A percentile compares a stretch with the other conserved stretches of the same genome.
phyloP scores from a whole-genome alignment of 2,888 invertebrate species.

The Papilio elwesi region DNA sequence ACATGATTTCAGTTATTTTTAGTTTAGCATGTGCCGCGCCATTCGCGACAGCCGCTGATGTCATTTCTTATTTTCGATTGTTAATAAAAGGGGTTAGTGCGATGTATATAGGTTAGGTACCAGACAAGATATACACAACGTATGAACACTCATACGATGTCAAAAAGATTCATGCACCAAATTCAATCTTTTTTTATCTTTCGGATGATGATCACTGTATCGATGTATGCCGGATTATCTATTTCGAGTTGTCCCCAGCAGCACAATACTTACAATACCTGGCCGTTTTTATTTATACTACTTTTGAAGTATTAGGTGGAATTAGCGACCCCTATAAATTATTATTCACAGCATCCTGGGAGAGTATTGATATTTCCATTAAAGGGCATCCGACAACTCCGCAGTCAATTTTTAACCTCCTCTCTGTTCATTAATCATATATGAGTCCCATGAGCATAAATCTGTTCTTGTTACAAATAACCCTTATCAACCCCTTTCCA shows the following conservation, averaged over 20 bases:
- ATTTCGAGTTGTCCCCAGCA: no score
- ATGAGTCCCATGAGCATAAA: slow-evolving; percentile 51
- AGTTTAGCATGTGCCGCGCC: slow-evolving; percentile 75
- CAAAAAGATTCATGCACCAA: not conserved
- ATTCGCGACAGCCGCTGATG: slow-evolving; percentile 79
- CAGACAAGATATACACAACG: slow-evolving; percentile 42
- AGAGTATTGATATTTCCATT: not conserved
- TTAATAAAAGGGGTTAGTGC: slow-evolving; percentile 72
- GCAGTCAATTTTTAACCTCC: slow-evolving; percentile 12
- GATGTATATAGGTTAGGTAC: slow-evolving; percentile 54
- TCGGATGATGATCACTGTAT: not conserved
- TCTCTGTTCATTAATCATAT: slow-evolving; percentile 32
- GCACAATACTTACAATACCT: no score
- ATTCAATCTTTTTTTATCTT: not conserved
- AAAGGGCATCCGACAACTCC: not conserved
- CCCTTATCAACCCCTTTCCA: slow-evolving; percentile 52
- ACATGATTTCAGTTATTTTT: slow-evolving; percentile 76
- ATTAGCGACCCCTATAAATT: no score
- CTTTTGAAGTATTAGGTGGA: no score
- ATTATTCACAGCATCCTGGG: no score
- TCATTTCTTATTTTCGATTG: slow-evolving; percentile 74
- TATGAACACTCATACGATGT: slow-evolving; percentile 8
- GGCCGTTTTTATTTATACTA: no score
- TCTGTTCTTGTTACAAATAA: slow-evolving; percentile 57
- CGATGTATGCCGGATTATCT: no score